phyloP scores from a whole-genome alignment of 2,113 vertebrate species.

The Furnarius figulus region DNA sequence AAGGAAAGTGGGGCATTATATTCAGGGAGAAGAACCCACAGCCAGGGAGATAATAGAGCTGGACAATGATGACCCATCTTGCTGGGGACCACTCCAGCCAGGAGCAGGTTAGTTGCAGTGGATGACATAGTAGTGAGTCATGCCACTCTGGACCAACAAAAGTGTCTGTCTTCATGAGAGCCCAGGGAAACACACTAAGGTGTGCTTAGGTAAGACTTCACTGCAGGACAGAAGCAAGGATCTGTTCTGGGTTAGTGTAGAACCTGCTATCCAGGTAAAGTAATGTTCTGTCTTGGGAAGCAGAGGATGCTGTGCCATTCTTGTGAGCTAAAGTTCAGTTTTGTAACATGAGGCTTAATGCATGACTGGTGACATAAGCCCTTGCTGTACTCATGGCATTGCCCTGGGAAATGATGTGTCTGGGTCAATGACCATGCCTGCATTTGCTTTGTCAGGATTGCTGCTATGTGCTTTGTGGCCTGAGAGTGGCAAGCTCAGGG shows the following conservation, averaged over 20 bases:
- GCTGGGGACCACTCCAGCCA: neutral
- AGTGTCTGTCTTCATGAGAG: neutral
- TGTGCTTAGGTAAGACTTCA: neutral
- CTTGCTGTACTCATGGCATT: neutral
- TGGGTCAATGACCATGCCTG: neutral
- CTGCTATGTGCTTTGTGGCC: fast-evolving
- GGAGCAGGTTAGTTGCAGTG: neutral
- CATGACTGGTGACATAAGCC: neutral
- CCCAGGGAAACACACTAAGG: neutral
- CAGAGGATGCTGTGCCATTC: neutral
- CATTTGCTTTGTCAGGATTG: neutral
- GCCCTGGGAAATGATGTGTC: neutral
- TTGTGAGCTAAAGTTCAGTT: neutral
- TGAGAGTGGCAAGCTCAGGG: neutral
- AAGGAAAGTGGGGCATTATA: neutral
- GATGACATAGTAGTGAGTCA: neutral
- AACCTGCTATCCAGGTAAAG: neutral
- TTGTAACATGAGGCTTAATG: neutral
- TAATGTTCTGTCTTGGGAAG: neutral
- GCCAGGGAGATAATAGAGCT: neutral
- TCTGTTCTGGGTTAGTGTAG: neutral
- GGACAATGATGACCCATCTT: neutral
- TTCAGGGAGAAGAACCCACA: neutral
- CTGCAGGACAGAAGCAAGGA: neutral
- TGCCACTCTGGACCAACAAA: neutral